Base-by-base conservation (phyloP, 1,140 invertebrate species). In the Hirudo medicinalis region DNA sequence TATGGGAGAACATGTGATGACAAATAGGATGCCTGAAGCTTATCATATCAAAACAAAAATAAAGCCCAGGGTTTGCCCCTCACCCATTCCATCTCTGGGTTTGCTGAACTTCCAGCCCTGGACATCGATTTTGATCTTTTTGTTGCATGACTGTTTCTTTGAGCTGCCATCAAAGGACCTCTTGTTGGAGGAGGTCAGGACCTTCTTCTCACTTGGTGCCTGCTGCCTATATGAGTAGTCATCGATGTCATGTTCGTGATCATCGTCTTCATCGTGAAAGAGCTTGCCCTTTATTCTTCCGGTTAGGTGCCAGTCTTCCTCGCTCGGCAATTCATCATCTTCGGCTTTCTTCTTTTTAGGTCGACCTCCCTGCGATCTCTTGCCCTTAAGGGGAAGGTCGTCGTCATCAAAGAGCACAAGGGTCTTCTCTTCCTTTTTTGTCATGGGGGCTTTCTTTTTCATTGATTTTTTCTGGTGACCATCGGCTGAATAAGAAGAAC, bases 41-140 rank as follows among this genome's bases (percentile, higher is more conserved):
- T 49, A 17, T 49, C 5, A 49, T 15, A 17, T 49, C 43, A 49
- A 49, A 17, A 17, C 43, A 49, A 15, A 49, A 17, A 17, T 6
- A 36, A 6, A 36, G 32, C 32, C 32, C 32, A 36, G 32, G 2
- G 6, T 36, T n/a, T 36, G 32, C 32, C 32, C 11, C 43, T 49
- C 43, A 49, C 43, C 43, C 43, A 49, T 49, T 49, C 43, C 57
- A n/a, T 32, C 57, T 63, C 57, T 63, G 20, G 57, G 29, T 11
- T 63, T 63, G 22, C 22, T 63, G 15, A 63, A 63, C 57, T 63
- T 63, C 57, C 57, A 22, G 57, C 57, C 57, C 29, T 63, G 57
- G 29, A 63, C 57, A 11, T 63, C 57, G 22, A 63, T 32, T 63
- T 63, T 63, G 29, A 63, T 25, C 29, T 63, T 63, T 20, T 63